Percentiles rank a stretch among this genome's conserved stretches.
phyloP scores from a whole-genome alignment of 2,888 invertebrate species.

The Anagyrus pseudococci region DNA sequence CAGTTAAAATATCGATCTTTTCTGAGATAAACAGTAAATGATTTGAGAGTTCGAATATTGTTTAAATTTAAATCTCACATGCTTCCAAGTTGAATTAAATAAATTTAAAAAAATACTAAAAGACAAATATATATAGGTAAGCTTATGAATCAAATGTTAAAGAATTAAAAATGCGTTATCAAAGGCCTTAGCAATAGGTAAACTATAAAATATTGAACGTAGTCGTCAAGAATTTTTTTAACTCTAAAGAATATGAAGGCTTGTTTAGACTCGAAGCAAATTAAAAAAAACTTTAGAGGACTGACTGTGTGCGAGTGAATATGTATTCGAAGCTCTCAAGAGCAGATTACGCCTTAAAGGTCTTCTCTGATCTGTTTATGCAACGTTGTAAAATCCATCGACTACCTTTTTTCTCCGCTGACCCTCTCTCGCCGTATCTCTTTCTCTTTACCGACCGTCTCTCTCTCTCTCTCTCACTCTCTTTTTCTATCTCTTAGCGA shows the following conservation, averaged over 20 bases:
- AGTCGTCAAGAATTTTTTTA: neutral
- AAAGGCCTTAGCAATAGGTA: too few species aligned
- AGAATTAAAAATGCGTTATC: too few species aligned
- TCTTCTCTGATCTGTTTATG: slow-evolving; percentile 47
- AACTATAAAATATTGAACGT: neutral
- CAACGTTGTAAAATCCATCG: neutral
- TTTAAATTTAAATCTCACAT: too few species aligned
- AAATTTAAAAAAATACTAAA: too few species aligned
- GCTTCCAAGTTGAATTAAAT: too few species aligned
- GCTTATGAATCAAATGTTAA: too few species aligned
- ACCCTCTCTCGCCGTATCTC: slow-evolving; percentile 15
- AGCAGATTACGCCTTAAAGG: slow-evolving; percentile 48
- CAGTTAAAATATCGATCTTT: too few species aligned
- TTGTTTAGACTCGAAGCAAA: neutral
- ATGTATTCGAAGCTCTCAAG: slow-evolving; percentile 40
- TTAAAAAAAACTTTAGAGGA: neutral
- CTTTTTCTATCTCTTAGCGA: neutral
- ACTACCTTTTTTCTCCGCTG: neutral
- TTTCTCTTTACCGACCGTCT: slow-evolving; percentile 16
- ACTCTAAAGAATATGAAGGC: neutral
- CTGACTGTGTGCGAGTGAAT: slow-evolving; percentile 31
- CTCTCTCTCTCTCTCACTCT: neutral
- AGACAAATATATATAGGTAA: too few species aligned
- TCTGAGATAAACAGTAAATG: too few species aligned
- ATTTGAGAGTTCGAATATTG: too few species aligned